Evolutionary conservation across 2,113 vertebrate genomes (phyloP), one percentile per base, ranked within the genome.

Genomic region (Ailuropoda melanoleuca): DNA sequence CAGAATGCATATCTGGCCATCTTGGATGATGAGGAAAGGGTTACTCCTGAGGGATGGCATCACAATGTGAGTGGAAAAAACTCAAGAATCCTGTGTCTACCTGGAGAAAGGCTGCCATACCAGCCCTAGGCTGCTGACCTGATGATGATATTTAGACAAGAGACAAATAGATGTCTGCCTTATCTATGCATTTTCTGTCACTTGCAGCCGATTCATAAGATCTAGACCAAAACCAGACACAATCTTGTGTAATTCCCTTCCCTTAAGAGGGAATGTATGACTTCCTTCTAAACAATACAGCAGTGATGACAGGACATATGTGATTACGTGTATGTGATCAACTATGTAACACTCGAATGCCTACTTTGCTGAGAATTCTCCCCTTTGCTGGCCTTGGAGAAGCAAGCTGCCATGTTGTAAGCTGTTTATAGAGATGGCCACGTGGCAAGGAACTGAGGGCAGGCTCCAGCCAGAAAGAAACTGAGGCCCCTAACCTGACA

Each of bases 141-240:
- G 53, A 95, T 80, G 53, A 94, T 37, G 12, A 1, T 75, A 8
- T 56, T 92, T 53, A 88, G 31, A 48, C 17, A 8, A 90, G 50
- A 86, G 7, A 82, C 8, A 48, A 92, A 88, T 66, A 90, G 85
- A 75, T 14, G 39, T 74, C 72, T 86, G 29, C 75, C 37, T 55
- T 43, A 34, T 53, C 13, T 90, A 72, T 75, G 56, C 14, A 94
- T 89, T 92, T 80, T 74, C 68, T 88, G 62, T 70, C 66, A 94
- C 21, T 58, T 96, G 48, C 29, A 88, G 77, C 29, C 85, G 94
- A 88, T 64, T 96, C 60, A 58, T 8, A 91, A 91, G 46, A 21
- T 37, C n/a, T 55, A 86, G 17, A 60, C 46, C 72, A 80, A 86
- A 90, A 85, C 19, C 60, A 90, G 48, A 84, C 4, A 83, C 9